phyloP scores from a whole-genome alignment of 2,888 invertebrate genomes.

The Lottia gigantea region DNA sequence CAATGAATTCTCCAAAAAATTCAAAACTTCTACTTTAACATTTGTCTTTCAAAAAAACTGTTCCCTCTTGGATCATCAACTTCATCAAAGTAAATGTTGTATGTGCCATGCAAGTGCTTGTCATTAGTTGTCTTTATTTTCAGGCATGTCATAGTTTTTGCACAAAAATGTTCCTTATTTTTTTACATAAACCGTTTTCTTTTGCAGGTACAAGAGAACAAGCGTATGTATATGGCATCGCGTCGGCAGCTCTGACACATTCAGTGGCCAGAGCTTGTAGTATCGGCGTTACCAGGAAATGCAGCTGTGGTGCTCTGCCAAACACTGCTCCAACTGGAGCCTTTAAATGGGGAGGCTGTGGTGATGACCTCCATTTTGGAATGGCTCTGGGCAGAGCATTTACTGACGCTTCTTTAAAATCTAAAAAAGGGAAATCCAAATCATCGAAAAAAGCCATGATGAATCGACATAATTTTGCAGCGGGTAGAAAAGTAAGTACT shows the following conservation, averaged over 20 bases:
- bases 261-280: constrained; percentile 83
- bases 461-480: constrained; percentile 82
- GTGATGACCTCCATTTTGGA: constrained; percentile 75
- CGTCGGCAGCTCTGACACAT: constrained; percentile 82
- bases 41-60: no score
- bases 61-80: no score
- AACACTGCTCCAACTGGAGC: constrained; percentile 77
- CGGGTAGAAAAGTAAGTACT: constrained; percentile 78
- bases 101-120: no score
- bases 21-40: no score
- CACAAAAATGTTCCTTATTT: no score
- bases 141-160: no score
- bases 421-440: constrained; percentile 43
- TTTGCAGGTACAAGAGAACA: constrained; percentile 84
- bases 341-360: constrained; percentile 90
- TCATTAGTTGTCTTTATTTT: no score
- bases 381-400: constrained; percentile 66
- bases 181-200: not conserved
- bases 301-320: constrained; percentile 82
- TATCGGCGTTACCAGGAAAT: constrained; percentile 79
- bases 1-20: no score
- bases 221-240: constrained; percentile 85
- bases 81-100: no score
- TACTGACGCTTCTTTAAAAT: constrained; percentile 47
- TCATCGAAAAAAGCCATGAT: constrained; percentile 73